phyloP scores from a whole-genome alignment of 1,140 invertebrate genomes.

The Drosophila aff. region DNA sequence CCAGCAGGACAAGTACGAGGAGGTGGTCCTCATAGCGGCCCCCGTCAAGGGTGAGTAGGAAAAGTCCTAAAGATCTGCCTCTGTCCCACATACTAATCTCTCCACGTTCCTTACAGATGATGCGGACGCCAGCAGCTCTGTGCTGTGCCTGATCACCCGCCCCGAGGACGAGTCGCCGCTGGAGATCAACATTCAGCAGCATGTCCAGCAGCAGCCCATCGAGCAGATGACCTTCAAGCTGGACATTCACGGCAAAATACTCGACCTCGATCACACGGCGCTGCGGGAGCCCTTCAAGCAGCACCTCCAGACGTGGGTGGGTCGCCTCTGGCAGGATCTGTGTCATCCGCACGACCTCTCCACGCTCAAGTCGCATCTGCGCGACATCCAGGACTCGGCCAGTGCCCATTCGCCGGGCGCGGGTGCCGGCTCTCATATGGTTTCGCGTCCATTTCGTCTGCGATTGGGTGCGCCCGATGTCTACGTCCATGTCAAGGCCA shows the following conservation, averaged over 20 bases:
- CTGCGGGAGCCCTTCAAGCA: slow-evolving; percentile 88
- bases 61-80: not conserved
- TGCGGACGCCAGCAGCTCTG: slow-evolving; percentile 87
- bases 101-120: slow-evolving; percentile 88
- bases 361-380: slow-evolving; percentile 90
- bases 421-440: slow-evolving; percentile 56
- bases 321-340: slow-evolving; percentile 88
- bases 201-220: slow-evolving; percentile 86
- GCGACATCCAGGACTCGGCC: slow-evolving; percentile 88
- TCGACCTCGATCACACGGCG: slow-evolving; percentile 91
- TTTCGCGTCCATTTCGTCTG: slow-evolving; percentile 91
- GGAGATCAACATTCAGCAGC: slow-evolving; percentile 87
- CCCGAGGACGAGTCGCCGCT: slow-evolving; percentile 91
- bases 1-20: slow-evolving; percentile 83
- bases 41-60: slow-evolving; percentile 85
- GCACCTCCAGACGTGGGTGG: slow-evolving; percentile 89
- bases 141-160: slow-evolving; percentile 91
- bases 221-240: slow-evolving; percentile 97
- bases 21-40: slow-evolving; percentile 86
- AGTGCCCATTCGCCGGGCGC: slow-evolving; percentile 84
- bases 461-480: slow-evolving; percentile 90
- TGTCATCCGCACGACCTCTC: slow-evolving; percentile 91
- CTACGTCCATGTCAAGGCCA: slow-evolving; percentile 94
- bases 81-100: slow-evolving; percentile 39
- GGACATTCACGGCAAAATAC: slow-evolving; percentile 93